phyloP scores from a whole-genome alignment of 1,140 invertebrate genomes.

The Oscheius sp. region DNA sequence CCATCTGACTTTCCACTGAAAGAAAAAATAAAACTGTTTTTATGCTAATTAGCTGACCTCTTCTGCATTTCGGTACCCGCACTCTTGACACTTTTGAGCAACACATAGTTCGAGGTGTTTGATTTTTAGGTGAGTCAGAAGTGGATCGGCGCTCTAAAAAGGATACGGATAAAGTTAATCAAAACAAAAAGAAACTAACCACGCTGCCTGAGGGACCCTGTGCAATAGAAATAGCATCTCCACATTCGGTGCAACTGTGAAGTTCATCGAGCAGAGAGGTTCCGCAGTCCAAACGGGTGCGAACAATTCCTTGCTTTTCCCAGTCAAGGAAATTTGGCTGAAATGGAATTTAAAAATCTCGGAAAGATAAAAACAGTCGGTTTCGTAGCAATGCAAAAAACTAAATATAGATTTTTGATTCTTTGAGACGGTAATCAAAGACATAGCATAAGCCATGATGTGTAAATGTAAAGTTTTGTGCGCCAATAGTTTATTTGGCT shows the following conservation, averaged over 20 bases:
- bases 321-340: background rate
- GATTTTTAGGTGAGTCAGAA: background rate
- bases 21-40: background rate
- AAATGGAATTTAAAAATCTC: too few relatives aligned
- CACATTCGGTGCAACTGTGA: background rate
- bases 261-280: background rate
- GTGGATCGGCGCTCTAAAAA: background rate
- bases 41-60: background rate
- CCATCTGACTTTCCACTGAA: background rate
- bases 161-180: too few relatives aligned
- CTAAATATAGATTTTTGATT: too few relatives aligned
- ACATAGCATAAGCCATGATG: too few relatives aligned
- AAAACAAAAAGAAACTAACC: too few relatives aligned
- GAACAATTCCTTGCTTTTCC: background rate
- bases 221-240: constrained; percentile 2
- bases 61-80: background rate
- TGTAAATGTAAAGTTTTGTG: too few relatives aligned
- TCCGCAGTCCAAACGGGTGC: background rate
- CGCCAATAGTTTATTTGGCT: too few relatives aligned
- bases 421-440: too few relatives aligned
- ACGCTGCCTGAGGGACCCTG: too few relatives aligned
- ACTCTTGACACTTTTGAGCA: background rate
- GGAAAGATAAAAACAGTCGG: too few relatives aligned
- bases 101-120: background rate
- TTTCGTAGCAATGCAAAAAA: too few relatives aligned